Conservation (phyloP, 2,888 invertebrate genomes). For the Dasysyrphus albostriatus region DNA sequence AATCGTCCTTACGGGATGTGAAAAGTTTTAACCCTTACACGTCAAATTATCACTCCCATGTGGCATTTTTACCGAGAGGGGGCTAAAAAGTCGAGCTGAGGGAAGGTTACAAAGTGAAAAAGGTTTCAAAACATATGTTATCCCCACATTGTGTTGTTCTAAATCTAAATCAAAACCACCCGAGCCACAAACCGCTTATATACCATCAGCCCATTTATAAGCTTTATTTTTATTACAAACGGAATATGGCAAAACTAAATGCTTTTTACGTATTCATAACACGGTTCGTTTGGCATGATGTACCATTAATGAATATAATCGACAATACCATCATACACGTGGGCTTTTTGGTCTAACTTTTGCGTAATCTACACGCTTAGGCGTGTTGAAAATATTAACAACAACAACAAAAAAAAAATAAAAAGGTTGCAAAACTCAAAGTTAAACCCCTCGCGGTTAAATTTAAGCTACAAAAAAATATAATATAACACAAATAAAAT, state of each 20-base stretch:
- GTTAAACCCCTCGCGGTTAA: not conserved
- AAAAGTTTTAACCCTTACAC: slow-evolving; percentile 33
- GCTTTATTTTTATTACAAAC: slow-evolving; percentile 70
- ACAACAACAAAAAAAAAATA: not conserved
- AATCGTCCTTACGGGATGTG: not conserved
- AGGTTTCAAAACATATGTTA: slow-evolving; percentile 53
- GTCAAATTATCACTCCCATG: slow-evolving; percentile 57
- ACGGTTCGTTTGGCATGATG: slow-evolving; percentile 57
- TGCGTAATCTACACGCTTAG: slow-evolving; percentile 67
- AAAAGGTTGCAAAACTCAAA: slow-evolving; percentile 40
- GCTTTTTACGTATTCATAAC: slow-evolving; percentile 74
- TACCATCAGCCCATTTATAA: slow-evolving; percentile 51
- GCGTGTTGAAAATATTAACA: slow-evolving; percentile 38
- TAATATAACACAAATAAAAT: not conserved
- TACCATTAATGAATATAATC: slow-evolving; percentile 75
- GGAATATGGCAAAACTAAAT: slow-evolving; percentile 69
- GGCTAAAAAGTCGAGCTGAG: not conserved
- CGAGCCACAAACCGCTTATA: slow-evolving; percentile 59
- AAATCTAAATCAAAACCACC: slow-evolving; percentile 63
- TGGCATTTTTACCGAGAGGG: not conserved
- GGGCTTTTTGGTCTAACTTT: slow-evolving; percentile 60
- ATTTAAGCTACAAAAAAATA: not conserved
- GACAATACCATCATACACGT: slow-evolving; percentile 68
- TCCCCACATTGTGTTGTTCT: slow-evolving; percentile 33
- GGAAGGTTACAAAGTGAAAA: not conserved